These are phyloP conservation scores for Meloidogyne hapla DNA, from an alignment of 1,140 invertebrate species.

Conservation along the genomic window DNA sequence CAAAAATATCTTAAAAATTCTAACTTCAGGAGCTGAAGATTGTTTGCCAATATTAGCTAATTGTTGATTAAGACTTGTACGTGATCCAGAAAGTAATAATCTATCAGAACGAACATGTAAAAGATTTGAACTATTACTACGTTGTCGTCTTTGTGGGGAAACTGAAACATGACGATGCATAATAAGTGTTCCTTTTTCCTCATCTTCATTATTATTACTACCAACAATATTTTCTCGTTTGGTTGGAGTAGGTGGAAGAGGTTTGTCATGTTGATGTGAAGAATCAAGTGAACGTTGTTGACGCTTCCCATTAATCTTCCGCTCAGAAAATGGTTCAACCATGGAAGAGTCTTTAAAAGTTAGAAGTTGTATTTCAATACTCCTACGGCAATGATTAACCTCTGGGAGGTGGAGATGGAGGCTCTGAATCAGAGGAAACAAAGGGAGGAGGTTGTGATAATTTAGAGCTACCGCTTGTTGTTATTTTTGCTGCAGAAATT, in stretches of 20 bases:
- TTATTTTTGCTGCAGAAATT: not conserved
- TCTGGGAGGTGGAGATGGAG: conserved; percentile 78
- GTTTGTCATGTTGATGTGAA: conserved; percentile 74
- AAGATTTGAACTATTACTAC: conserved; percentile 39
- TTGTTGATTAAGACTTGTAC: conserved; percentile 37
- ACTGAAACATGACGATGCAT: conserved; percentile 31
- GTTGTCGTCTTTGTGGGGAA: conserved; percentile 29
- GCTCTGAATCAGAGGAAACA: conserved; percentile 36
- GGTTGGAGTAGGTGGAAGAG: conserved; percentile 82
- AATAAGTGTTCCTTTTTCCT: conserved; percentile 64
- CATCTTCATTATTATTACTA: conserved; percentile 67
- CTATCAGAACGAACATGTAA: conserved; percentile 13
- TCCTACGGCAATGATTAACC: conserved; percentile 29
- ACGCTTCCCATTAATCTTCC: not conserved
- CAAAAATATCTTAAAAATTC: conserved; percentile 1
- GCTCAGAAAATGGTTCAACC: conserved; percentile 9
- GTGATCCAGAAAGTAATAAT: conserved; percentile 25
- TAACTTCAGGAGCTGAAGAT: conserved; percentile 53
- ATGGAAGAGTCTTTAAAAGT: conserved; percentile 20
- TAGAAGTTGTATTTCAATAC: not conserved
- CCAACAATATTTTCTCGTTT: conserved; percentile 66
- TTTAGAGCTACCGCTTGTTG: conserved; percentile 12
- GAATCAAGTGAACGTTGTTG: conserved; percentile 42
- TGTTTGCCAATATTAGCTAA: conserved; percentile 51
- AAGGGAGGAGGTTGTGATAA: not conserved